Base-by-base conservation (phyloP, 2,888 invertebrate genomes). In the Hofmannophila pseudospretella region DNA sequence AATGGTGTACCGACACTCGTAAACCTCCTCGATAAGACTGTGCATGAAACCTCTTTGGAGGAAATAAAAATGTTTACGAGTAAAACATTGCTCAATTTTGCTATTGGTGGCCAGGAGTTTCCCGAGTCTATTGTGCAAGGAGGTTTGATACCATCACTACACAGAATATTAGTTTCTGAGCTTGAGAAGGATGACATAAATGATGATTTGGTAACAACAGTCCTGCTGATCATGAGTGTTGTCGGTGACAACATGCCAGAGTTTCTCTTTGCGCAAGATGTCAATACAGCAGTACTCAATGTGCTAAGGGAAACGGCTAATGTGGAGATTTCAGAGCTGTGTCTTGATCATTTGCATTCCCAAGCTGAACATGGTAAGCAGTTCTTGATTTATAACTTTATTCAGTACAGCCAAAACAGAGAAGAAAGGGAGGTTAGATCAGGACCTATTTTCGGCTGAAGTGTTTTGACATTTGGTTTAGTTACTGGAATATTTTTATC, bases 81-180 rank as follows among this genome's bases (percentile, higher is more conserved):
- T 54, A 96, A 96, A 45, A 90, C 93, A 39, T 78, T 96, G 30
- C 88, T 96, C 32, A 96, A 96, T 75, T 91, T 94, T 60, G 88
- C 94, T 32, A 90, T 94, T 45, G 93, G 93, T 9, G 93, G 94
- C 50, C 90, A 90, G 42, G 88, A 89, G 33, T 82, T 92, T 45
- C 90, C 92, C 36, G 89, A 91, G 51, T 81, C 85, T 11, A 87
- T 90, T 27, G 79, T 90, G 41, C 80, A 90, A 51, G 77, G 78
- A 38, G 86, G 88, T 34, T 67, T 91, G 8, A 77, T 90, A 58
- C 76, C 87, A 32, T 71, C 88, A 37, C 59, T 91, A 25, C 81
- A 88, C 50, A 72, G 69, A 42, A 86, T 91, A 47, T 69, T 92
- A 28, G 65, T 67, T 23, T 53, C 66, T 27, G 88, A 89, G 58